phyloP scores from a whole-genome alignment of 2,113 vertebrate genomes.

The Capreolus pygargus region DNA sequence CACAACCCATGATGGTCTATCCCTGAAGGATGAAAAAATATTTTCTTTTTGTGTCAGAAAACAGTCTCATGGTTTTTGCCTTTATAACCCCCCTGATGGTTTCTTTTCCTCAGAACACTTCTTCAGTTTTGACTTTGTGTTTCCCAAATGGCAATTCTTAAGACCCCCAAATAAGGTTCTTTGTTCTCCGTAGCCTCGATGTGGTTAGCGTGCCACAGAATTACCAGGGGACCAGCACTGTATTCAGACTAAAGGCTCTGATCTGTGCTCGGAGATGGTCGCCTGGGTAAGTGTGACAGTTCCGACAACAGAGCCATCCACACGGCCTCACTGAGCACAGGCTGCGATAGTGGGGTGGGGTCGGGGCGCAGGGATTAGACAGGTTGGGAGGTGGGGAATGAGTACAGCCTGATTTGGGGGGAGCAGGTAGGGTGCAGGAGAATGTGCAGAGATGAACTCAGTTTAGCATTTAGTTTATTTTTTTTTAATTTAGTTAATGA shows the following conservation, averaged over 20 bases:
- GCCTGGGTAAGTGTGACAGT: not conserved
- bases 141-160: not conserved
- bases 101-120: not conserved
- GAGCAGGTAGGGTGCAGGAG: not conserved
- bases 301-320: not conserved
- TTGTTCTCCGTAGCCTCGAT: not conserved
- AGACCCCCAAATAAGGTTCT: not conserved
- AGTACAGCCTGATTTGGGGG: not conserved
- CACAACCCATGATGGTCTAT: not conserved
- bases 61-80: not conserved
- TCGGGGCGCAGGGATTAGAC: rapidly evolving
- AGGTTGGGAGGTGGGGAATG: not conserved
- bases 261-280: not conserved
- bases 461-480: not conserved
- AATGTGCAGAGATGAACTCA: not conserved
- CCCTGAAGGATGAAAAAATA: not conserved
- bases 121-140: not conserved
- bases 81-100: not conserved
- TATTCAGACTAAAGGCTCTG: not conserved
- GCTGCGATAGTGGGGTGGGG: rapidly evolving
- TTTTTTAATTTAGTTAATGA: not conserved
- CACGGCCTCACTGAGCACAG: not conserved
- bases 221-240: too few relatives aligned
- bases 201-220: not conserved
- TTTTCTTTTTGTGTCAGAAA: not conserved